phyloP scores from a whole-genome alignment of 1,140 invertebrate genomes.

The Achatina immaculata region DNA sequence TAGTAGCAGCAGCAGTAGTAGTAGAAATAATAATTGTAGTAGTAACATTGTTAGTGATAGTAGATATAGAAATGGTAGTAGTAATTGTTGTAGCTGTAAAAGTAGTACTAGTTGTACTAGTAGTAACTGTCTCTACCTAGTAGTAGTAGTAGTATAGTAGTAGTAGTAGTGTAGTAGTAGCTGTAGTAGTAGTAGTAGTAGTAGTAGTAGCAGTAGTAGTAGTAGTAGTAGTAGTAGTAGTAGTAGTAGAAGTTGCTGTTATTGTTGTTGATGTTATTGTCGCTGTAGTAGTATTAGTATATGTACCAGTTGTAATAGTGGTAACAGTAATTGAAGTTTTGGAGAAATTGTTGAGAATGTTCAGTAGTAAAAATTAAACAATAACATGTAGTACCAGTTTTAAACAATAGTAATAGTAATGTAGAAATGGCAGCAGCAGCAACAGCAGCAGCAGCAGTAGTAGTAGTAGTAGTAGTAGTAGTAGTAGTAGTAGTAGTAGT shows the following conservation, averaged over 20 bases:
- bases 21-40: background rate
- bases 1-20: background rate
- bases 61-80: background rate
- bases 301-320: background rate
- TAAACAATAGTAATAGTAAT: no score
- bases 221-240: background rate
- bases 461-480: constrained; percentile 33
- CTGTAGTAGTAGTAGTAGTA: background rate
- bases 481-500: constrained; percentile 20
- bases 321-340: background rate
- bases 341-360: no score
- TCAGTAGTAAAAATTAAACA: no score
- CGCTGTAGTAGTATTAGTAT: background rate
- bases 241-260: background rate
- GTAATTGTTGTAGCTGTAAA: background rate
- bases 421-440: background rate
- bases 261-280: no score
- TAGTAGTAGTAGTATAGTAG: constrained; percentile 8
- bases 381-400: no score
- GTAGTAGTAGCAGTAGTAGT: background rate
- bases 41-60: background rate
- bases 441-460: constrained; percentile 7
- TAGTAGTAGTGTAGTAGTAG: background rate
- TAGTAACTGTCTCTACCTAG: background rate
- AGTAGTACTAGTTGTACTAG: no score